phyloP scores from a whole-genome alignment of 2,888 invertebrate genomes.

The Coenonympha glycerion region DNA sequence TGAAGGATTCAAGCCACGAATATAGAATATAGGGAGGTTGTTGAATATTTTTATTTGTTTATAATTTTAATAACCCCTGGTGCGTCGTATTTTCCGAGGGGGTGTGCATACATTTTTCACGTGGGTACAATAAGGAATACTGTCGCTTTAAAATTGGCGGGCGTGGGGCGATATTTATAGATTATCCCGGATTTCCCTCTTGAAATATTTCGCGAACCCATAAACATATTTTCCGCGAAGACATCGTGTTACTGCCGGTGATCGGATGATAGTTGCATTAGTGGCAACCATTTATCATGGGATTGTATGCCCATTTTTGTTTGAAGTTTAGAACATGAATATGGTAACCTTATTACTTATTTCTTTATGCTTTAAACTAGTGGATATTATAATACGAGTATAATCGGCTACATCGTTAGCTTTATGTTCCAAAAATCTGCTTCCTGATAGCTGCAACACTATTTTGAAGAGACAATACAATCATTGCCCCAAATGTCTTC shows the following conservation, averaged over 20 bases:
- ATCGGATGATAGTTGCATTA: constrained; percentile 25
- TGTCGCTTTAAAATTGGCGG: constrained; percentile 67
- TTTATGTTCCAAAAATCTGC: too few relatives aligned
- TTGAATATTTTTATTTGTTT: constrained; percentile 74
- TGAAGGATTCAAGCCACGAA: constrained; percentile 53
- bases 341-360: too few relatives aligned
- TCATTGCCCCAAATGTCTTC: too few relatives aligned
- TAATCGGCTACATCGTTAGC: too few relatives aligned
- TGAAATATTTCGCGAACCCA: constrained; percentile 55
- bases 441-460: too few relatives aligned
- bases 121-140: constrained; percentile 61
- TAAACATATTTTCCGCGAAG: constrained; percentile 46
- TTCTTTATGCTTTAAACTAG: too few relatives aligned
- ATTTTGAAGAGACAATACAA: too few relatives aligned
- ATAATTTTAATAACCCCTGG: constrained; percentile 72
- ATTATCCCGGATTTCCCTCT: constrained; percentile 66
- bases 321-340: neutral
- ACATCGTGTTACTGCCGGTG: constrained; percentile 22
- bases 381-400: too few relatives aligned
- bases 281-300: constrained; percentile 7
- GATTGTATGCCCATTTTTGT: neutral
- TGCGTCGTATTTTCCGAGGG: constrained; percentile 47
- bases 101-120: constrained; percentile 70
- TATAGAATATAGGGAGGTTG: constrained; percentile 46
- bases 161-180: constrained; percentile 65